Evolutionary conservation across 2,113 vertebrate genomes (phyloP).

Genomic region (Symphodus melops): DNA sequence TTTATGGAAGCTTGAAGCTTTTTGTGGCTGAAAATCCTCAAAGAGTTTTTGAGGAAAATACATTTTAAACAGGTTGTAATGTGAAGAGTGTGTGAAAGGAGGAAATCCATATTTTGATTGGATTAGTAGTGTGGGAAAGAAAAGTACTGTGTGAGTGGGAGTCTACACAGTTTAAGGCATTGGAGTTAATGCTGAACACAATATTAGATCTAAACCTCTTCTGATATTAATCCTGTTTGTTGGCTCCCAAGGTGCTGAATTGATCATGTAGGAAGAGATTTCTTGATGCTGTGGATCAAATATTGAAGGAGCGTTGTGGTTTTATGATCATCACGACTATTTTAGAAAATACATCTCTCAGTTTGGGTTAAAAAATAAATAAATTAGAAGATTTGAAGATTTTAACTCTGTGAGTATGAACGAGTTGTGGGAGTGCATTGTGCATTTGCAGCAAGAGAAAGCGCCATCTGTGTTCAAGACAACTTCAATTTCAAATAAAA

Average conservation of each 20-base stretch:
- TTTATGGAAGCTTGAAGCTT: not conserved
- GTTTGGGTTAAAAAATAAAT: not conserved
- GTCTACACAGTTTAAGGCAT: slow-evolving; percentile 19
- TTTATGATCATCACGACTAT: not conserved
- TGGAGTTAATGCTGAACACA: slow-evolving; percentile 11
- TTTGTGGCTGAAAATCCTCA: not conserved
- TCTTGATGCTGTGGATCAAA: slow-evolving; percentile 11
- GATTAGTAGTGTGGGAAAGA: not conserved
- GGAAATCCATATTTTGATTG: slow-evolving; percentile 23
- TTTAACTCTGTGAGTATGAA: slow-evolving; percentile 35
- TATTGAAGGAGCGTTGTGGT: not conserved
- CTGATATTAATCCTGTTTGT: slow-evolving; percentile 32
- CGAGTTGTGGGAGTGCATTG: slow-evolving; percentile 29
- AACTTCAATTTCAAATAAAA: slow-evolving; percentile 41
- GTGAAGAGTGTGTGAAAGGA: slow-evolving; percentile 2
- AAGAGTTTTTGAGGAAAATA: not conserved
- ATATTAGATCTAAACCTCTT: slow-evolving; percentile 52
- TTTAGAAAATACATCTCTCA: not conserved
- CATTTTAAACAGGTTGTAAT: not conserved
- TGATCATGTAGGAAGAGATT: not conserved
- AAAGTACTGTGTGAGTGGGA: not conserved
- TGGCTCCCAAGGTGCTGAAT: slow-evolving; percentile 8
- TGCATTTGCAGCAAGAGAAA: slow-evolving; percentile 41
- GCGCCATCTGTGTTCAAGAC: not conserved
- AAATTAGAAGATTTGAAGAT: too few relatives aligned